These are phyloP conservation scores for Drosophila mayaguana DNA, from an alignment of 2,888 invertebrate genomes.

Conservation along the genomic window DNA sequence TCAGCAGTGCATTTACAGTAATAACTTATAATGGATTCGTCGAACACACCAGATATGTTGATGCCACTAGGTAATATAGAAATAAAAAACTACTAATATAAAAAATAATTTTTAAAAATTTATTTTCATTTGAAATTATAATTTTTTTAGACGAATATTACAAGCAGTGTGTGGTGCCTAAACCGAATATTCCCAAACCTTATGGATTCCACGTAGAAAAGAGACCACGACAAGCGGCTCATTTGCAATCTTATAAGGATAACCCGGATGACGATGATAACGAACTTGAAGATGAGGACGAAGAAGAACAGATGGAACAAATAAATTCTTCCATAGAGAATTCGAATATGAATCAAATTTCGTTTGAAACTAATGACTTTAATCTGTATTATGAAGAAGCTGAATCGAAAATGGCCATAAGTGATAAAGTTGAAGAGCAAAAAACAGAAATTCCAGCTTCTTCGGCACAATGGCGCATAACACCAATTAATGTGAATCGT, in stretches of 20 bases:
- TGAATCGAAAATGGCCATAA: not conserved
- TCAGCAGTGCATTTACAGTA: not conserved
- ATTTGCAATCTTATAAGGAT: slow-evolving; percentile 50
- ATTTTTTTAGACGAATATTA: slow-evolving; percentile 52
- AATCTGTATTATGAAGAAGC: slow-evolving; percentile 38
- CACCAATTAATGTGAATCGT: slow-evolving; percentile 61
- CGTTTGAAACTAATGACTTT: slow-evolving; percentile 54
- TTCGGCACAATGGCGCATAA: slow-evolving; percentile 62
- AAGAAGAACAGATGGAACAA: slow-evolving; percentile 8
- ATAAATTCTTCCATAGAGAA: slow-evolving; percentile 7
- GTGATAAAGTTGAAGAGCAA: not conserved
- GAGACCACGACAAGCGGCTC: slow-evolving; percentile 45
- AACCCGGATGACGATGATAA: slow-evolving; percentile 14
- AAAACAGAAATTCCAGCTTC: not conserved
- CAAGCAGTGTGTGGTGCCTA: slow-evolving; percentile 34
- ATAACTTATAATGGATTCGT: slow-evolving; percentile 20
- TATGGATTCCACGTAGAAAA: slow-evolving; percentile 12
- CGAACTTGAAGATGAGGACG: slow-evolving; percentile 24
- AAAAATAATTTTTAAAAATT: not conserved
- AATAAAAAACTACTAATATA: not conserved
- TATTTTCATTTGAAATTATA: not conserved
- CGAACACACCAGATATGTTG: not conserved
- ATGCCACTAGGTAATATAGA: slow-evolving; percentile 36
- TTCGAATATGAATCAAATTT: slow-evolving; percentile 33
- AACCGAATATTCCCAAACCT: slow-evolving; percentile 35